phyloP scores from a whole-genome alignment of 1,140 invertebrate species.

The Pinna nobilis region DNA sequence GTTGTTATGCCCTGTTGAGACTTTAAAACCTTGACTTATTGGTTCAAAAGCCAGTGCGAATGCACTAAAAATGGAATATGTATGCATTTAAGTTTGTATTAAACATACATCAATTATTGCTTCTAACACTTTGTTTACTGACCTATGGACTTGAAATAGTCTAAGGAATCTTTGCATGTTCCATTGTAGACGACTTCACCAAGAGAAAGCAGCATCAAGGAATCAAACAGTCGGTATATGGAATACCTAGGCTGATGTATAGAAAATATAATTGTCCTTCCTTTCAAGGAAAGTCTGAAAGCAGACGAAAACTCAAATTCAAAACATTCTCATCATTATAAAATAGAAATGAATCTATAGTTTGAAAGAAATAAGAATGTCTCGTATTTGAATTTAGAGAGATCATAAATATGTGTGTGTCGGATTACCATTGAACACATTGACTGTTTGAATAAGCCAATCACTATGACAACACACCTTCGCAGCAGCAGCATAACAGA shows the following conservation, averaged over 20 bases:
- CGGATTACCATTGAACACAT: background rate
- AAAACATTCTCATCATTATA: too few relatives aligned
- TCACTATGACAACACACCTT: slow-evolving; percentile 61
- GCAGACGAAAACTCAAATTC: too few relatives aligned
- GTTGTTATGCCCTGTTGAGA: too few relatives aligned
- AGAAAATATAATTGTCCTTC: slow-evolving; percentile 73
- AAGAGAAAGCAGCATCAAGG: slow-evolving; percentile 63
- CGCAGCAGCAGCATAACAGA: slow-evolving; percentile 72
- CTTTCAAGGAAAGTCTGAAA: slow-evolving; percentile 65
- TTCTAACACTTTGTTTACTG: too few relatives aligned
- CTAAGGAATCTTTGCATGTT: slow-evolving; percentile 57
- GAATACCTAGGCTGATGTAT: slow-evolving; percentile 75
- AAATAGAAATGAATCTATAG: background rate
- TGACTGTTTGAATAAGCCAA: background rate
- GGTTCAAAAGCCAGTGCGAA: too few relatives aligned
- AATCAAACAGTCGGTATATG: slow-evolving; percentile 73
- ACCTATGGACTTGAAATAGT: slow-evolving; percentile 69
- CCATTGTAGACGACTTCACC: slow-evolving; percentile 72
- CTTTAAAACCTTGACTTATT: too few relatives aligned
- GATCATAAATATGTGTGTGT: background rate
- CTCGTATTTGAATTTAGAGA: background rate
- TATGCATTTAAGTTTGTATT: too few relatives aligned
- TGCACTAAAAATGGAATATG: too few relatives aligned
- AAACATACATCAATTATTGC: too few relatives aligned
- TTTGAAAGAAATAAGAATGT: background rate